Conservation (phyloP, 2,797 vertebrate species). For the Propithecus perrieri region DNA sequence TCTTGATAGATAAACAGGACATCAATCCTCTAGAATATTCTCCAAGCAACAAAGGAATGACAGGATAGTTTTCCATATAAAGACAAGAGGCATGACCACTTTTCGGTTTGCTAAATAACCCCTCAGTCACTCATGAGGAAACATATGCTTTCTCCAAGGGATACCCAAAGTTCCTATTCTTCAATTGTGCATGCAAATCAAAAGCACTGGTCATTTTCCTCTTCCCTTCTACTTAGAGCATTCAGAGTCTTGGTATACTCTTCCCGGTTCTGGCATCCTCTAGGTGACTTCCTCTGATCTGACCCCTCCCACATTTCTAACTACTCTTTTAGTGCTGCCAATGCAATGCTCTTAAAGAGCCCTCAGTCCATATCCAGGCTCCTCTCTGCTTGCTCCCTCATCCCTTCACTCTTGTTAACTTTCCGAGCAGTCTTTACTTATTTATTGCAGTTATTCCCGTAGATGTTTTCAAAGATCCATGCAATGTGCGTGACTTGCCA, state of each 20-base stretch:
- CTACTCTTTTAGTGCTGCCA: not conserved
- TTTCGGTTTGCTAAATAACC: conserved; percentile 5
- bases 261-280: not conserved
- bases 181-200: not conserved
- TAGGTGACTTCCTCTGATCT: not conserved
- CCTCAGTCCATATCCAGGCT: not conserved
- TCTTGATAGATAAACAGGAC: not conserved
- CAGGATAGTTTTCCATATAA: not conserved
- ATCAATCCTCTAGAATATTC: not conserved
- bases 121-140: not conserved
- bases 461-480: conserved; percentile 39
- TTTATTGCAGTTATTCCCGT: not conserved
- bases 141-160: not conserved
- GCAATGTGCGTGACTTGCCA: not conserved
- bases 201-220: not conserved
- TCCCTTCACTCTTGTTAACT: conserved; percentile 11
- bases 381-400: not conserved
- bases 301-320: not conserved
- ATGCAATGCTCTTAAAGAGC: not conserved
- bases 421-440: conserved; percentile 27
- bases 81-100: not conserved
- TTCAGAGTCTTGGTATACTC: not conserved
- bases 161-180: not conserved
- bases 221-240: not conserved
- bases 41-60: not conserved